Evolutionary conservation across 2,888 invertebrate genomes (phyloP).

Genomic region (Zhuqinia jingwanae): DNA sequence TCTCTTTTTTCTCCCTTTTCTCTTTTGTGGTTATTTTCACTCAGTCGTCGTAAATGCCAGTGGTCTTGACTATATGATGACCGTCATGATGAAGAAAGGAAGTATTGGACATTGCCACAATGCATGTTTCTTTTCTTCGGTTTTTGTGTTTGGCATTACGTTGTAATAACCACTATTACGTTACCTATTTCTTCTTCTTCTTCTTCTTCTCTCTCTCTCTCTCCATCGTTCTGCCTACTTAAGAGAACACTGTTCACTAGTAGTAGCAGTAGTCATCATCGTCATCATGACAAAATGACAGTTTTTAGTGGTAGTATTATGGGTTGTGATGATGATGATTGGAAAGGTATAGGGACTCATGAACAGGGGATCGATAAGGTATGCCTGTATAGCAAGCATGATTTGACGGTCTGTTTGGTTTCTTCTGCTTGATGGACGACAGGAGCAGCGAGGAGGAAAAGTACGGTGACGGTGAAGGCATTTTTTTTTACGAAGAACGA

Average conservation of each 20-base stretch:
- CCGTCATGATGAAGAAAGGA: too few relatives aligned
- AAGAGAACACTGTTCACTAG: not conserved
- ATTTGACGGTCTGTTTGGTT: not conserved
- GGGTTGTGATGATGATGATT: not conserved
- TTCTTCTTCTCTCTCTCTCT: not conserved
- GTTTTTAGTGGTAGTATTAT: not conserved
- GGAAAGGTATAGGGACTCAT: not conserved
- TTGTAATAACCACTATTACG: not conserved
- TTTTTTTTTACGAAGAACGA: not conserved
- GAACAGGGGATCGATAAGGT: slow-evolving; percentile 45
- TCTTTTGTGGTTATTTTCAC: too few relatives aligned
- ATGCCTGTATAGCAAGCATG: not conserved
- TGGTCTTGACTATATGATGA: too few relatives aligned
- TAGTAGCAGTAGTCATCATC: not conserved
- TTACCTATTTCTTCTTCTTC: too few relatives aligned
- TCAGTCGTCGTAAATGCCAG: too few relatives aligned
- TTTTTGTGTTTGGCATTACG: not conserved
- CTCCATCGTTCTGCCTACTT: not conserved
- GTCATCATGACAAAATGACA: not conserved
- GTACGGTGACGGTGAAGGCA: slow-evolving; percentile 35
- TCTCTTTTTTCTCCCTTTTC: too few relatives aligned
- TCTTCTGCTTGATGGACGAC: not conserved
- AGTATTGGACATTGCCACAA: too few relatives aligned
- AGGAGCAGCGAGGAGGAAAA: not conserved
- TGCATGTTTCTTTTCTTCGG: not conserved